Evolutionary conservation across 2,888 invertebrate species (phyloP), one percentile per base, ranked within the genome.

Genomic region (Odontocerum albicorne): DNA sequence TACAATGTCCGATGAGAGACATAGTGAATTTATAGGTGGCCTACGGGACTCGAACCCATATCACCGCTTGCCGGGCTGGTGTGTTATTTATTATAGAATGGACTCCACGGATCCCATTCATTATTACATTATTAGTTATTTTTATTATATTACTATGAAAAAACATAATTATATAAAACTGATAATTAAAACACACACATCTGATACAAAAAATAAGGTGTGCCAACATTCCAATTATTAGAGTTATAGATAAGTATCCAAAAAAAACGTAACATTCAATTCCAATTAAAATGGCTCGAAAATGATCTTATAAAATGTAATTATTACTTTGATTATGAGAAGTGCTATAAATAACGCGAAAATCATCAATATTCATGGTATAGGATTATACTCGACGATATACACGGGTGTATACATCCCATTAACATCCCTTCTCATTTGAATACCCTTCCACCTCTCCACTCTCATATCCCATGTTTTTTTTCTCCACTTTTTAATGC

Each of bases 371-470:
- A 59, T 59, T 59, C 59, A 59, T 59, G 59, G 39, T 43, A 44
- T 7, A 36, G 56, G 56, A 57, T 57, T 57, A 57, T 47, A 35
- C 36, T 40, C 46, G 27, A 38, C 51, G 40, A 47, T 57, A 57
- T 57, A 38, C 27, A 36, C 27, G 4, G 22, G 27, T 21, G 20
- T 35, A 35, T 53, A 39, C 55, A 50, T 43, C 42, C 58, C 58
- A 61, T 61, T 61, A 61, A 61, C 56, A 46, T 56, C 49, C 51
- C 43, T 60, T 46, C 61, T 61, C 57, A 61, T 61, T 58, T 61
- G 61, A 61, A 61, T 61, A 57, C 49, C 53, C 45, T 40, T 33
- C 46, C 47, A 19, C 51, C 21, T 51, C 54, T 35, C 40, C 47
- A 15, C 45, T 13, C 55, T 21, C 31, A 20, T 39, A 19, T 44